phyloP scores from a whole-genome alignment of 2,797 vertebrate genomes.

The Podarcis siculus region DNA sequence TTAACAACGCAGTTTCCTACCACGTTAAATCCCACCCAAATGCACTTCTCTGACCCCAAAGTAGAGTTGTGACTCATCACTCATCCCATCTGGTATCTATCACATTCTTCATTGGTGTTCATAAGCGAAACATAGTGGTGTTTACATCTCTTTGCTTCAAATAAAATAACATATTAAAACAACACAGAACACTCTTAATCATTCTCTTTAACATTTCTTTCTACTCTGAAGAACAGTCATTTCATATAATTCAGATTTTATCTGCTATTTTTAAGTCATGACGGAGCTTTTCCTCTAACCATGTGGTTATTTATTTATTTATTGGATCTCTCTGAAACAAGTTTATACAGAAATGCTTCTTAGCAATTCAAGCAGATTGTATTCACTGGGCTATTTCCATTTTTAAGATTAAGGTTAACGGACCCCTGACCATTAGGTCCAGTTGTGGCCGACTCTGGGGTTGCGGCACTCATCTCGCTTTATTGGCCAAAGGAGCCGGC shows the following conservation, averaged over 20 bases:
- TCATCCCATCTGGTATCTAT: neutral
- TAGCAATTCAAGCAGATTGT: slow-evolving; percentile 22
- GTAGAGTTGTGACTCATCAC: neutral
- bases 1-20: neutral
- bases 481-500: no score
- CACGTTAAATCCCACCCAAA: neutral
- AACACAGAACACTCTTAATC: neutral
- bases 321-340: slow-evolving; percentile 9
- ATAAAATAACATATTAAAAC: slow-evolving; percentile 1
- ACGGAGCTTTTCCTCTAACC: slow-evolving; percentile 16
- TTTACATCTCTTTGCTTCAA: slow-evolving; percentile 28
- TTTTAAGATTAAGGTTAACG: no score
- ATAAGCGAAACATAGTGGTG: slow-evolving; percentile 11
- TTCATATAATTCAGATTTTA: slow-evolving; percentile 44
- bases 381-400: neutral
- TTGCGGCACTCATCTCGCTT: no score
- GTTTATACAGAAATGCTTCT: slow-evolving; percentile 2
- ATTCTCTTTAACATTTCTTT: slow-evolving; percentile 12
- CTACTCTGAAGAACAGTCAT: slow-evolving; percentile 15
- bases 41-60: neutral
- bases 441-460: no score
- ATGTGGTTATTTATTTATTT: slow-evolving; percentile 2
- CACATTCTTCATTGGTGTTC: slow-evolving; percentile 22
- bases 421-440: no score
- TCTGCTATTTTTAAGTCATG: slow-evolving; percentile 13